Conservation (phyloP, 2,113 vertebrate species). For the Dicaeum eximium region DNA sequence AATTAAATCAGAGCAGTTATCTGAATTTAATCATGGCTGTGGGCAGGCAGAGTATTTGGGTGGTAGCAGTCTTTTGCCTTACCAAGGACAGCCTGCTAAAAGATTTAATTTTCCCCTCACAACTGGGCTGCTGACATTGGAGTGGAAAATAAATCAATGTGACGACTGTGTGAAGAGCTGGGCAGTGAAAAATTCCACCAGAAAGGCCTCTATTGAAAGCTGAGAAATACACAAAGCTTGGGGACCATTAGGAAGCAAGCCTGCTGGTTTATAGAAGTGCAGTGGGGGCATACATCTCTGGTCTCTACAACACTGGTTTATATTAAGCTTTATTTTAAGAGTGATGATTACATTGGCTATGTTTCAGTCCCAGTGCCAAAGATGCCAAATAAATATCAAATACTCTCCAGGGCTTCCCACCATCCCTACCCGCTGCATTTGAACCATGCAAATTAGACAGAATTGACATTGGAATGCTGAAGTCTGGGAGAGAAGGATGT, state of each 20-base stretch:
- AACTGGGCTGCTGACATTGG: not conserved
- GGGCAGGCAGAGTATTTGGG: not conserved
- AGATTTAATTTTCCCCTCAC: not conserved
- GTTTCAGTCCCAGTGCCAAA: constrained; percentile 6
- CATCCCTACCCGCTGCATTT: not conserved
- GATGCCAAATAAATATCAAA: constrained; percentile 42
- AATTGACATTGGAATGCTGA: constrained; percentile 41
- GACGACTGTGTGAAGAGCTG: not conserved
- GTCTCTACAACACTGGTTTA: constrained; percentile 15
- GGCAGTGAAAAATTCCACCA: constrained; percentile 4
- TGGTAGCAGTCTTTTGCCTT: not conserved
- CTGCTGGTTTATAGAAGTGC: constrained; percentile 20
- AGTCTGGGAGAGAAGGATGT: not conserved
- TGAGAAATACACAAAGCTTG: constrained; percentile 15
- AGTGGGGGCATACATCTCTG: not conserved
- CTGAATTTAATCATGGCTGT: not conserved
- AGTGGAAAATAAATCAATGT: constrained; percentile 43
- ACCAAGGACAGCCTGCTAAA: constrained; percentile 15
- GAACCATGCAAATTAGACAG: constrained; percentile 21
- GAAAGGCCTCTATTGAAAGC: constrained; percentile 34
- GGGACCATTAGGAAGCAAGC: constrained; percentile 2
- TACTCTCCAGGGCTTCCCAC: constrained; percentile 3
- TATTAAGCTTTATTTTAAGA: constrained; percentile 46
- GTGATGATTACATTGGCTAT: constrained; percentile 33
- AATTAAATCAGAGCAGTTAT: not conserved